Percentiles rank a stretch among this genome's conserved stretches.
Conservation (phyloP, 1,140 invertebrate species). For the Trissolcus basalis region DNA sequence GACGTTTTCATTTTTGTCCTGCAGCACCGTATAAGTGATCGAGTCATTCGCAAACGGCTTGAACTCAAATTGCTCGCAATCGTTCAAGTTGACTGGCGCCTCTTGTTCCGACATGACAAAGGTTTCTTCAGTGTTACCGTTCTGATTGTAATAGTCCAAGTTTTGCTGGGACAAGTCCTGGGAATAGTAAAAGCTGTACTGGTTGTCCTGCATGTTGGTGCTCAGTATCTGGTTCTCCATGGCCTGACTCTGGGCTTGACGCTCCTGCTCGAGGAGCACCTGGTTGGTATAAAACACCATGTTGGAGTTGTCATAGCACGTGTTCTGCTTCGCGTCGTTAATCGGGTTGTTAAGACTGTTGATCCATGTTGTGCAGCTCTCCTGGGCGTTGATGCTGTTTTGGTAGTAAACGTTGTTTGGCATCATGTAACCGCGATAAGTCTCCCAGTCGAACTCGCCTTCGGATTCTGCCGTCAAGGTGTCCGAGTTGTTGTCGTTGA, state of each 20-base stretch:
- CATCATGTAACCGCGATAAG: slow-evolving; percentile 21
- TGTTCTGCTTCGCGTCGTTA: slow-evolving; percentile 39
- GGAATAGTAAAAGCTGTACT: slow-evolving; percentile 38
- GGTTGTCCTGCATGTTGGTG: slow-evolving; percentile 26
- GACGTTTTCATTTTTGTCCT: slow-evolving; percentile 24
- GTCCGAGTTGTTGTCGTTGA: slow-evolving; percentile 67
- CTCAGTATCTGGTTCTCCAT: slow-evolving; percentile 19
- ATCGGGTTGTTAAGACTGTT: slow-evolving; percentile 19
- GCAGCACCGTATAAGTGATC: slow-evolving; percentile 44
- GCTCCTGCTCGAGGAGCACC: slow-evolving; percentile 1
- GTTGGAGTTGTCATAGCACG: no score
- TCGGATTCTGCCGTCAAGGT: slow-evolving; percentile 72
- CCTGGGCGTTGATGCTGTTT: slow-evolving; percentile 54
- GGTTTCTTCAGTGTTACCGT: no score
- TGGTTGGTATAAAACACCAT: slow-evolving; percentile 11
- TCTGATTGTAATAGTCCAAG: slow-evolving; percentile 10
- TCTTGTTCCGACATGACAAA: slow-evolving; percentile 4
- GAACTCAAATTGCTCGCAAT: slow-evolving; percentile 37
- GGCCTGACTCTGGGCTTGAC: not conserved
- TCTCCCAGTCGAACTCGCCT: slow-evolving; percentile 52
- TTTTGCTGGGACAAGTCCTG: slow-evolving; percentile 27
- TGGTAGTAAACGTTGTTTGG: slow-evolving; percentile 42
- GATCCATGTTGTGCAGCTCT: slow-evolving; percentile 59
- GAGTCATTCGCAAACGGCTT: slow-evolving; percentile 28
- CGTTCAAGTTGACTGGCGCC: slow-evolving; percentile 17